Conservation (phyloP, 2,888 invertebrate species). For the Ectobius pallidus region DNA sequence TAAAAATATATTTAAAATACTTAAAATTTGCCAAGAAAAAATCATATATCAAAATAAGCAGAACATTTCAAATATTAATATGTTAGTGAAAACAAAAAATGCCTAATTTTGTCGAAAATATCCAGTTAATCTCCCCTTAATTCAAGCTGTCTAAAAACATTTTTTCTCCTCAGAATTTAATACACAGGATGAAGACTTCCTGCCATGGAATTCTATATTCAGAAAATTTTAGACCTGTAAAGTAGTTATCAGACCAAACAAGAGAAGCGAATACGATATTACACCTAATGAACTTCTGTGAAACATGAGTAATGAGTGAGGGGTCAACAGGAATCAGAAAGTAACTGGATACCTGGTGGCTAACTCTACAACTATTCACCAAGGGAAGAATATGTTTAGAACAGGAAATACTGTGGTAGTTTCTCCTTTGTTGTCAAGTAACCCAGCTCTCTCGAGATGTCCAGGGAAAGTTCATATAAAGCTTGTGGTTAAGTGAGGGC, state of each 20-base stretch:
- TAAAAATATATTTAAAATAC: too few species aligned
- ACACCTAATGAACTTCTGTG: slow-evolving; percentile 13
- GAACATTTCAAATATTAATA: too few species aligned
- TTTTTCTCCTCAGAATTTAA: too few species aligned
- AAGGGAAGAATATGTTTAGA: not conserved
- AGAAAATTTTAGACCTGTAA: not conserved
- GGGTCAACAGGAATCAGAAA: slow-evolving; percentile 1
- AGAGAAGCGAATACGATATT: too few species aligned
- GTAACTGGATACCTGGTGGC: not conserved
- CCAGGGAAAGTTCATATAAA: not conserved
- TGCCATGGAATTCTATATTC: not conserved
- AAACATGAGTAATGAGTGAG: slow-evolving; percentile 9
- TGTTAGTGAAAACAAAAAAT: too few species aligned
- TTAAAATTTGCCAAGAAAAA: too few species aligned
- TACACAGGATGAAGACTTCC: too few species aligned
- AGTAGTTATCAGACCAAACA: slow-evolving; percentile 7
- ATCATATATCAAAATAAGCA: too few species aligned
- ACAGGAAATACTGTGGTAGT: not conserved
- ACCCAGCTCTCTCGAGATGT: not conserved
- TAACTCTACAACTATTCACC: not conserved
- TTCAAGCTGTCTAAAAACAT: too few species aligned
- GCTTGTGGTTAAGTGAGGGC: too few species aligned
- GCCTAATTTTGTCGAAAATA: too few species aligned
- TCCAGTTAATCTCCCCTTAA: too few species aligned
- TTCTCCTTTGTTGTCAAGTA: not conserved